phyloP scores from a whole-genome alignment of 2,113 vertebrate species.

The Lonchura striata region DNA sequence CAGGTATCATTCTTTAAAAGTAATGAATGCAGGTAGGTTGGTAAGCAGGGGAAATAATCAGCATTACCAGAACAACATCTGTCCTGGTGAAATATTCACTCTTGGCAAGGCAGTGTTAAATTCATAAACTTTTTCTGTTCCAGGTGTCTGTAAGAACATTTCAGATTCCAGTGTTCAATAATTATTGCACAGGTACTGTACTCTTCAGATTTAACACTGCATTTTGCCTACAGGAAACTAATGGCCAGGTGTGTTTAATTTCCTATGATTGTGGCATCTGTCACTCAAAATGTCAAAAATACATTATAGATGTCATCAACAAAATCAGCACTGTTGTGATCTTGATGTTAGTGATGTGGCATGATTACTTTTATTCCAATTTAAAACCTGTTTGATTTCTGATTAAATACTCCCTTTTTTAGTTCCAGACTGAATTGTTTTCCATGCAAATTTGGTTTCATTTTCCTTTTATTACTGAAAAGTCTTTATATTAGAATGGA shows the following conservation, averaged over 20 bases:
- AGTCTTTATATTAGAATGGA: background rate
- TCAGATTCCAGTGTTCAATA: slow-evolving; percentile 51
- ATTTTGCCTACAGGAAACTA: slow-evolving; percentile 50
- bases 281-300: slow-evolving; percentile 73
- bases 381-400: background rate
- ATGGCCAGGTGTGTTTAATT: slow-evolving; percentile 71
- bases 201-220: background rate
- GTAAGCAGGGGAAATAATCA: background rate
- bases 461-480: background rate
- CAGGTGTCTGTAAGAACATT: slow-evolving; percentile 32
- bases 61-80: background rate
- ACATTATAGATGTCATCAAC: slow-evolving; percentile 65
- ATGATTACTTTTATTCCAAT: background rate
- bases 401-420: background rate
- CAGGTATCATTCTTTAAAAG: slow-evolving; percentile 74
- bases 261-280: slow-evolving; percentile 60
- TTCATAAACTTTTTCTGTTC: slow-evolving; percentile 30
- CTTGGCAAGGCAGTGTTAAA: slow-evolving; percentile 78
- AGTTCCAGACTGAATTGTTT: background rate
- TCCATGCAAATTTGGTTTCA: background rate
- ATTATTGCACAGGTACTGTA: slow-evolving; percentile 6
- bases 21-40: slow-evolving; percentile 59
- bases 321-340: slow-evolving; percentile 63
- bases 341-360: slow-evolving; percentile 48
- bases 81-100: slow-evolving; percentile 40